Conservation (phyloP, 2,888 invertebrate genomes). For the Drosophila kuntzei region DNA sequence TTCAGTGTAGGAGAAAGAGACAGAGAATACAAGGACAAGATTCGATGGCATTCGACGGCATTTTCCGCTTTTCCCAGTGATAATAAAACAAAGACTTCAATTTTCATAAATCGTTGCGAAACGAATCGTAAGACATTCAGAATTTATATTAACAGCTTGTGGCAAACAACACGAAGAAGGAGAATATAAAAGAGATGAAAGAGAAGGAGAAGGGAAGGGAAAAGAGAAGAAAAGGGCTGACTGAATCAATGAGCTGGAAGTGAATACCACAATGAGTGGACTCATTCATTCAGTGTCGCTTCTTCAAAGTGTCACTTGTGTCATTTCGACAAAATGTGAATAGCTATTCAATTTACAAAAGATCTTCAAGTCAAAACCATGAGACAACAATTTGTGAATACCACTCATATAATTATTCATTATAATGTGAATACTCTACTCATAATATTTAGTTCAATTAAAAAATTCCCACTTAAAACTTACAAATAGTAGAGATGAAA, state of each 20-base stretch:
- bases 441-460: no score
- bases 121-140: slow-evolving; percentile 63
- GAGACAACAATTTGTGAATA: no score
- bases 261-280: slow-evolving; percentile 41
- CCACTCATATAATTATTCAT: no score
- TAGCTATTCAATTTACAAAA: not conserved
- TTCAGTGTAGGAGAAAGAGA: no score
- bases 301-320: slow-evolving; percentile 14
- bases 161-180: slow-evolving; percentile 23
- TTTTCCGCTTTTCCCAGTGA: slow-evolving; percentile 24
- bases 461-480: no score
- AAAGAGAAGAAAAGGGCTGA: slow-evolving; percentile 35
- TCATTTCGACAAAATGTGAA: slow-evolving; percentile 13
- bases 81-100: slow-evolving; percentile 78
- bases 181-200: not conserved
- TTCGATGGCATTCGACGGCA: slow-evolving; percentile 27
- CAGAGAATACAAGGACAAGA: not conserved
- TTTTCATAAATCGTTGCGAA: slow-evolving; percentile 79
- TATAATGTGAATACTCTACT: no score
- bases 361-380: no score
- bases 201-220: not conserved
- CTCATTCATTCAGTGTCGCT: slow-evolving; percentile 25
- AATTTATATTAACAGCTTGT: slow-evolving; percentile 75
- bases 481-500: no score
- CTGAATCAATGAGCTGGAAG: slow-evolving; percentile 57